Evolutionary conservation across 2,888 invertebrate species (phyloP).

Genomic region (Dastarcus helophoroides): DNA sequence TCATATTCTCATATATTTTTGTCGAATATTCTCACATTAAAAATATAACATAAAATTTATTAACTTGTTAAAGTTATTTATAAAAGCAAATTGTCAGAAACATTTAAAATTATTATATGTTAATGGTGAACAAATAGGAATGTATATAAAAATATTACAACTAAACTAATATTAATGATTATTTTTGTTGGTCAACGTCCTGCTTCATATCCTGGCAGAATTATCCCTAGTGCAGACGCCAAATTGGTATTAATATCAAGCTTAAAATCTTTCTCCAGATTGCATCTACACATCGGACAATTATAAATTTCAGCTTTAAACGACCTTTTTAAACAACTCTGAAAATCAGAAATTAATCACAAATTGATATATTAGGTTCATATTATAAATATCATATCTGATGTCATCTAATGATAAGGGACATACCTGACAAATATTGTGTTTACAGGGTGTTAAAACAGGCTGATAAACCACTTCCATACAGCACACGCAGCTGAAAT

Average conservation of each 20-base stretch:
- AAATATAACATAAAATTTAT: too few relatives aligned
- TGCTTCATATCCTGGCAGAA: constrained; percentile 58
- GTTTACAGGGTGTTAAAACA: constrained; percentile 60
- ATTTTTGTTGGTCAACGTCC: too few relatives aligned
- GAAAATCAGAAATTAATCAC: constrained; percentile 3
- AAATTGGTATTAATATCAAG: constrained; percentile 48
- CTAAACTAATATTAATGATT: too few relatives aligned
- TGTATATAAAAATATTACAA: too few relatives aligned
- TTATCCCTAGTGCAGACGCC: constrained; percentile 40
- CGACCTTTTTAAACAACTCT: constrained; percentile 51
- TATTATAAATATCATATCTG: too few relatives aligned
- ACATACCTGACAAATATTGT: constrained; percentile 55
- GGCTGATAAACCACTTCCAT: constrained; percentile 60
- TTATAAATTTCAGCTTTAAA: constrained; percentile 49
- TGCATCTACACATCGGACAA: constrained; percentile 60
- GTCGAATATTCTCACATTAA: too few relatives aligned
- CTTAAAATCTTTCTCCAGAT: constrained; percentile 44
- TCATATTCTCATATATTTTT: too few relatives aligned
- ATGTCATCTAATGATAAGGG: neutral
- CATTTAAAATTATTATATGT: too few relatives aligned
- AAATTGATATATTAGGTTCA: too few relatives aligned
- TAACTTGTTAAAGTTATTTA: too few relatives aligned
- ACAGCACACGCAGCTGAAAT: constrained; percentile 70
- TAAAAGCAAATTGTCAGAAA: too few relatives aligned
- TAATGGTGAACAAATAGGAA: too few relatives aligned